phyloP scores from a whole-genome alignment of 2,113 vertebrate species.

The Corythornis cristatus region DNA sequence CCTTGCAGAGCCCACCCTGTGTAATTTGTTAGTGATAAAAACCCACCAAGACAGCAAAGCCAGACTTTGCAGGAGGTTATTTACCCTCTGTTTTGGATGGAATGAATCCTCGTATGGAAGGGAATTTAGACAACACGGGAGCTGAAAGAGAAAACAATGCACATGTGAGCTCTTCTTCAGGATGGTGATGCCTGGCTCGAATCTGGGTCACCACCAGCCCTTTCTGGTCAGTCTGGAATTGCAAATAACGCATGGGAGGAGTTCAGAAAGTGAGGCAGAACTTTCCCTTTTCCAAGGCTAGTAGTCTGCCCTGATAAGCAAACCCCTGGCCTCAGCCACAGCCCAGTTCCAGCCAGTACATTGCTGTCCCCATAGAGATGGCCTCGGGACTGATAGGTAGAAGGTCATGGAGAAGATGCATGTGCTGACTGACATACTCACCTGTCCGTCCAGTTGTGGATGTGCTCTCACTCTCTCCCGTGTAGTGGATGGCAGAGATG shows the following conservation, averaged over 20 bases:
- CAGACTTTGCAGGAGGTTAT: not conserved
- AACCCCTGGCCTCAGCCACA: not conserved
- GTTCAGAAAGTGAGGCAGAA: rapidly evolving
- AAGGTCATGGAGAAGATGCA: rapidly evolving
- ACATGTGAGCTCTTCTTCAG: not conserved
- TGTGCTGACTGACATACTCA: not conserved
- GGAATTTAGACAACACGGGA: conserved; percentile 50
- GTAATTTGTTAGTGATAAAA: not conserved
- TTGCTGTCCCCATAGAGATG: rapidly evolving
- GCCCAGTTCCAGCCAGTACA: rapidly evolving
- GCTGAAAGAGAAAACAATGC: conserved; percentile 34
- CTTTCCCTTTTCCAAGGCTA: not conserved
- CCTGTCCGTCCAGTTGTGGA: conserved; percentile 82
- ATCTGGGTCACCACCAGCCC: rapidly evolving
- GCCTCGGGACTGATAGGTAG: rapidly evolving
- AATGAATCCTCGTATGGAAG: conserved; percentile 35
- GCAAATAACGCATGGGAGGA: not conserved
- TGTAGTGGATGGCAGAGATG: conserved; percentile 83
- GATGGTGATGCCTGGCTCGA: rapidly evolving
- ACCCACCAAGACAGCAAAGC: not conserved
- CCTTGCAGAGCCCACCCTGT: not conserved
- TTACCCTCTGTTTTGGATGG: conserved; percentile 63
- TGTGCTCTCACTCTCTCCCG: conserved; percentile 79
- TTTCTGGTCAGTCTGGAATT: not conserved
- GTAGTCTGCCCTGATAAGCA: not conserved